These are phyloP conservation scores for Trachelus stipa DNA, from an alignment of 2,888 invertebrate genomes.

Conservation along the genomic window DNA sequence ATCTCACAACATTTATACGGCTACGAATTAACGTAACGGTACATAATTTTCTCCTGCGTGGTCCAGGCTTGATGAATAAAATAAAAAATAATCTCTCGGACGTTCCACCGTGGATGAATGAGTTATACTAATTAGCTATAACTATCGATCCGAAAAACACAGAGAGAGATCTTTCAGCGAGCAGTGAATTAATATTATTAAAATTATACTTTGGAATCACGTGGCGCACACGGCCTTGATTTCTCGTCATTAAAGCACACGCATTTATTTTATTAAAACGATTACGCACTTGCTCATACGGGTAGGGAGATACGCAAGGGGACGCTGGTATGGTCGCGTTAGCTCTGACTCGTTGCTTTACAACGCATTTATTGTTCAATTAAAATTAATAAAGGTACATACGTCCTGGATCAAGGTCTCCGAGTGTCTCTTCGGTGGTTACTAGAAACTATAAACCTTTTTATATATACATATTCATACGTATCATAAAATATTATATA, in stretches of 20 bases:
- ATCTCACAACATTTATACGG: neutral
- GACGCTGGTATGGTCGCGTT: neutral
- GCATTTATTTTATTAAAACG: neutral
- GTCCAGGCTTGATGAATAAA: neutral
- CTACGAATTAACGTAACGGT: neutral
- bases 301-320: neutral
- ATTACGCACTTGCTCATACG: neutral
- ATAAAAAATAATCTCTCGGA: neutral
- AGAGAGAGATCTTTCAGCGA: neutral
- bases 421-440: neutral
- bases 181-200: neutral
- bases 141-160: slow-evolving; percentile 37
- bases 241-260: slow-evolving; percentile 28
- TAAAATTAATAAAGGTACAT: neutral
- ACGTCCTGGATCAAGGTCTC: neutral
- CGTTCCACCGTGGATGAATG: neutral
- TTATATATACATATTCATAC: neutral
- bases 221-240: slow-evolving; percentile 32
- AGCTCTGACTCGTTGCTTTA: neutral
- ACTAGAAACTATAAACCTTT: neutral
- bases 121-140: slow-evolving; percentile 51
- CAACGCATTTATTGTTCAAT: neutral
- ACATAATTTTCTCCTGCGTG: neutral
- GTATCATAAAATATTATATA: no score
- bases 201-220: neutral